A percentile compares a stretch with the other conserved stretches of the same genome.
Conservation (phyloP, 2,888 invertebrate genomes). For the Tipula vernalis region DNA sequence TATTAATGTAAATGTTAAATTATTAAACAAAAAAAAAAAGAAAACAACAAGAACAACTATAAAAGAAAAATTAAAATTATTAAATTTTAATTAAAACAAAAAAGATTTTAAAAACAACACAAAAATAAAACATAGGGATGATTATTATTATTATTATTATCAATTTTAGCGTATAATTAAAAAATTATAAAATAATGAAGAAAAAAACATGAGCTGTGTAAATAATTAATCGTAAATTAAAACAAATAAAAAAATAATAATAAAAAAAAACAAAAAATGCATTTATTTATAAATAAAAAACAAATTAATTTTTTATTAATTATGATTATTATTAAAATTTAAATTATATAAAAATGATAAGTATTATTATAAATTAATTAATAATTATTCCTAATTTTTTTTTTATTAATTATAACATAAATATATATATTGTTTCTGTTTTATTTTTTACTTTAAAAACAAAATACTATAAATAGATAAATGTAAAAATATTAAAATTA, state of each 20-base stretch:
- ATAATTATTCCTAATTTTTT: not conserved
- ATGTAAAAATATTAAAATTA: conserved; percentile 4
- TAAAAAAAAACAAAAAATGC: not conserved
- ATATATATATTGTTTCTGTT: not conserved
- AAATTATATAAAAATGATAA: not conserved
- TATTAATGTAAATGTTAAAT: conserved; percentile 7
- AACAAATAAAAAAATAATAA: not conserved
- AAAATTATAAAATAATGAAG: not conserved
- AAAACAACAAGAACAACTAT: not conserved
- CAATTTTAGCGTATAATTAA: not conserved
- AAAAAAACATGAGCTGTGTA: conserved; percentile 6
- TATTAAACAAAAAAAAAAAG: not conserved
- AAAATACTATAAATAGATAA: not conserved
- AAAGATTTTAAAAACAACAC: not conserved
- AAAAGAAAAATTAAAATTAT: not conserved
- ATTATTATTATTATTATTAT: not conserved
- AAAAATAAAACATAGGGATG: not conserved
- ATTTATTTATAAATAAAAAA: not conserved
- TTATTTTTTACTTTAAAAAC: not conserved
- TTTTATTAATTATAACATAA: not conserved
- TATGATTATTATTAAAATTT: not conserved
- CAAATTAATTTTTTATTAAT: not conserved
- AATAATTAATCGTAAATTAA: not conserved
- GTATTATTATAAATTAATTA: not conserved
- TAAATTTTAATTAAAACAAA: not conserved